A percentile compares a stretch with the other conserved stretches of the same genome.
phyloP scores from a whole-genome alignment of 2,888 invertebrate genomes.

The Siphonodentalium dalli region DNA sequence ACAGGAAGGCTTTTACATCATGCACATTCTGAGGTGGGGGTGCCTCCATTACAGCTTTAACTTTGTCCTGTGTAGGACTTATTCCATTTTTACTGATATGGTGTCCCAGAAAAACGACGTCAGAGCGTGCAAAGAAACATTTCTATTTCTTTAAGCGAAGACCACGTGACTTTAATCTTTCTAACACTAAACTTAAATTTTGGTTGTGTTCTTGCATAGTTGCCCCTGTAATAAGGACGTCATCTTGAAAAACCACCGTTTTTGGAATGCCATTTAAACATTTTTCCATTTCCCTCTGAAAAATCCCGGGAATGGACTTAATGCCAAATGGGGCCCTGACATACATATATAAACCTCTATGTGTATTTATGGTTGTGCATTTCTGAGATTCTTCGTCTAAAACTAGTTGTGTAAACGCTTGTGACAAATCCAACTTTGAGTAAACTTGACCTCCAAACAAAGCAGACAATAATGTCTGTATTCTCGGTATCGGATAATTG shows the following conservation, averaged over 20 bases:
- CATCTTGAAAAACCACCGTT: slow-evolving; percentile 34
- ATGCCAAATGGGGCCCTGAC: slow-evolving; percentile 37
- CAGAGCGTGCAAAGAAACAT: slow-evolving; percentile 31
- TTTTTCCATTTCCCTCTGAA: slow-evolving; percentile 28
- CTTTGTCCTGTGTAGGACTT: slow-evolving; percentile 32
- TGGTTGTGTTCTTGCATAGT: slow-evolving; percentile 26
- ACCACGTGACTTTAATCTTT: slow-evolving; percentile 25
- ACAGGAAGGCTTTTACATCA: slow-evolving; percentile 42
- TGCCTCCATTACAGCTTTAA: slow-evolving; percentile 38
- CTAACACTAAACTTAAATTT: slow-evolving; percentile 25
- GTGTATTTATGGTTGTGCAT: slow-evolving; percentile 33
- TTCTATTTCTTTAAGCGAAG: slow-evolving; percentile 34
- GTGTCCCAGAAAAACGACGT: slow-evolving; percentile 40
- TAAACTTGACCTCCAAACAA: too few relatives aligned
- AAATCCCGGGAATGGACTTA: slow-evolving; percentile 33
- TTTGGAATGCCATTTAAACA: slow-evolving; percentile 32
- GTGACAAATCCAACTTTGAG: slow-evolving; percentile 33
- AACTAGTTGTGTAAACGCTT: slow-evolving; percentile 35
- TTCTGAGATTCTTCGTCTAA: slow-evolving; percentile 25
- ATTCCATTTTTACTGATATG: slow-evolving; percentile 32
- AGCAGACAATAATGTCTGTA: too few relatives aligned
- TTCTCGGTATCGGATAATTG: slow-evolving; percentile 2
- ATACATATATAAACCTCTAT: slow-evolving; percentile 35
- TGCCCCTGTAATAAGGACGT: slow-evolving; percentile 34
- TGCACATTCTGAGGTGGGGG: slow-evolving; percentile 38